Evolutionary conservation across 2,888 invertebrate species (phyloP).

Genomic region (Torymus texanus): DNA sequence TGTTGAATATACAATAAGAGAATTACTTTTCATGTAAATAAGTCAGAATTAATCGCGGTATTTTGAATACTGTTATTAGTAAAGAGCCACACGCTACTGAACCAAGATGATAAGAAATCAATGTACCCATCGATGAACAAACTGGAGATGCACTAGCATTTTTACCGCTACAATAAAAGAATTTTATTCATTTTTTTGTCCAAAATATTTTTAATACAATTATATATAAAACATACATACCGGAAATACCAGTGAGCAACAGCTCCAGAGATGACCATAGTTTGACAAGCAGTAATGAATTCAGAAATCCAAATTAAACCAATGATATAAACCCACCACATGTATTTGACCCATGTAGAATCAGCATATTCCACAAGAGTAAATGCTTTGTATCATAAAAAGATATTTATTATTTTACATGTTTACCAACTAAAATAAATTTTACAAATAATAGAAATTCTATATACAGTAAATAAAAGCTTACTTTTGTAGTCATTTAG

Average conservation of each 20-base stretch:
- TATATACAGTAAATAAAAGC: conserved; percentile 14
- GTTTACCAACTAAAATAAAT: background rate
- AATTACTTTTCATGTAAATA: conserved; percentile 92
- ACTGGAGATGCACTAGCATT: conserved; percentile 82
- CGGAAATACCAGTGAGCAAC: conserved; percentile 97
- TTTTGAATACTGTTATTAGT: conserved; percentile 93
- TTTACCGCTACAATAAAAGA: conserved; percentile 77
- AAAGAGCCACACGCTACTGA: conserved; percentile 96
- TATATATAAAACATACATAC: conserved; percentile 73
- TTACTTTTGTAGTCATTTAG: conserved; percentile 69
- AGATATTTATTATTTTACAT: conserved; percentile 12
- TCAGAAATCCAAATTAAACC: conserved; percentile 95
- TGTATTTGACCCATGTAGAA: conserved; percentile 88
- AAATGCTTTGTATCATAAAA: conserved; percentile 74
- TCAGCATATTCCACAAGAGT: conserved; percentile 84
- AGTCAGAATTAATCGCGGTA: conserved; percentile 91
- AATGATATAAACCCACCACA: conserved; percentile 92
- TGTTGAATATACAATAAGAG: background rate
- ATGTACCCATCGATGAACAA: conserved; percentile 83
- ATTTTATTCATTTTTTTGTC: background rate
- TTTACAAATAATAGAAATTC: background rate
- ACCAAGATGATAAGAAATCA: conserved; percentile 93
- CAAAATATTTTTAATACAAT: conserved; percentile 40
- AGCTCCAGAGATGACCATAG: conserved; percentile 94
- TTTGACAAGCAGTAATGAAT: conserved; percentile 95